Evolutionary conservation across 2,888 invertebrate genomes (phyloP).

Genomic region (Dryobota labecula): DNA sequence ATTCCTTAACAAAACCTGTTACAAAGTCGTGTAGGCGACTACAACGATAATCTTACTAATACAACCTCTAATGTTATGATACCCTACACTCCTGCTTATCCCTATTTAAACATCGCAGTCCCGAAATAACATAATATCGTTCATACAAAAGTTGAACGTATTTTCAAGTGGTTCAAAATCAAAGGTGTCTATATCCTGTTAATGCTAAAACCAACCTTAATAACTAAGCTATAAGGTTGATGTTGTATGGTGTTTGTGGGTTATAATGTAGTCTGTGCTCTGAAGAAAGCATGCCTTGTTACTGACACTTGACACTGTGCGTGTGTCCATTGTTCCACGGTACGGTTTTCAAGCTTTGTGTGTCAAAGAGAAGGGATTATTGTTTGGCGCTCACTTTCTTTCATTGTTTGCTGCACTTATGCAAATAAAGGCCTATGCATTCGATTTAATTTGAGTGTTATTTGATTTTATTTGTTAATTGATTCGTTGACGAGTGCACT

Average conservation of each 20-base stretch:
- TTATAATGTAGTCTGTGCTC: slow-evolving; percentile 79
- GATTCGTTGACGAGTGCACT: slow-evolving; percentile 10
- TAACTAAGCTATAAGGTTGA: slow-evolving; percentile 13
- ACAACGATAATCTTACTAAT: slow-evolving; percentile 19
- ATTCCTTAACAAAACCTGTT: slow-evolving; percentile 25
- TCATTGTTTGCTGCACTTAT: slow-evolving; percentile 24
- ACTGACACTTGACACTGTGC: slow-evolving; percentile 85
- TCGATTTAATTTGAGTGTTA: slow-evolving; percentile 7
- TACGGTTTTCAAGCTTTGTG: slow-evolving; percentile 31
- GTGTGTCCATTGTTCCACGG: slow-evolving; percentile 76
- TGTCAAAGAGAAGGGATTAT: slow-evolving; percentile 14
- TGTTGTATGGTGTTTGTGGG: slow-evolving; percentile 45
- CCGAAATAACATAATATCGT: slow-evolving; percentile 65
- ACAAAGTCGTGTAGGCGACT: slow-evolving; percentile 21
- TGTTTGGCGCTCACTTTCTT: slow-evolving; percentile 39
- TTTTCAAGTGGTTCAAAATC: slow-evolving; percentile 70
- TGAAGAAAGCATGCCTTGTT: slow-evolving; percentile 86
- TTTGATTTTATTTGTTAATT: slow-evolving; percentile 27
- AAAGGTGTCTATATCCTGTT: slow-evolving; percentile 63
- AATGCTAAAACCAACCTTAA: slow-evolving; percentile 53
- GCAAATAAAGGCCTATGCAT: slow-evolving; percentile 21
- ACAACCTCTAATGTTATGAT: slow-evolving; percentile 48
- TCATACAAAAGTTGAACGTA: slow-evolving; percentile 68
- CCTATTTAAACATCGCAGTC: slow-evolving; percentile 48
- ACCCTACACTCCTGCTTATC: slow-evolving; percentile 50